phyloP scores from a whole-genome alignment of 2,113 vertebrate genomes.

The Fregetta grallaria region DNA sequence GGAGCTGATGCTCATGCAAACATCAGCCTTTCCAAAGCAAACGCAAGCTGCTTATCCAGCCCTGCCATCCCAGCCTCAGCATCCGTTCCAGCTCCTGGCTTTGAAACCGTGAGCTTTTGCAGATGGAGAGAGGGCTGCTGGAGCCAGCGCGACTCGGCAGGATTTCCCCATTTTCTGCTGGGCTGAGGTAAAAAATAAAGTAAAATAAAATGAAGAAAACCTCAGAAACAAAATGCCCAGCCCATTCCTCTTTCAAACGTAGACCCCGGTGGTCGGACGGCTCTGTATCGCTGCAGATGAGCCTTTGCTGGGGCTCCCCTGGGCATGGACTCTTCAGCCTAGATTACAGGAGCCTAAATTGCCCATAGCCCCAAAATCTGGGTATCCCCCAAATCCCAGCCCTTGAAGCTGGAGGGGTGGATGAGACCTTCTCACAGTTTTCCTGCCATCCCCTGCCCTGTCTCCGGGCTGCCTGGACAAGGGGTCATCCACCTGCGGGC shows the following conservation, averaged over 20 bases:
- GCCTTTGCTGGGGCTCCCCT: neutral
- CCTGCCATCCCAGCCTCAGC: neutral
- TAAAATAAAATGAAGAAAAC: neutral
- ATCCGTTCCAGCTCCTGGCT: neutral
- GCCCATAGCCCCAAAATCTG: neutral
- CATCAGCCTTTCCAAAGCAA: slow-evolving; percentile 41
- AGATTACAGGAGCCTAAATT: neutral
- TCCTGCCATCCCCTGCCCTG: neutral
- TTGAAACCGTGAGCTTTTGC: neutral
- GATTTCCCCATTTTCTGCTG: neutral
- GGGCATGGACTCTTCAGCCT: neutral
- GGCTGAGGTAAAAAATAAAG: neutral
- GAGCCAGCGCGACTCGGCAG: neutral
- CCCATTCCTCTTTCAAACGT: neutral
- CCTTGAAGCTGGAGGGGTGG: neutral
- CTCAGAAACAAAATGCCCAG: neutral
- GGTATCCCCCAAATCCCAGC: neutral
- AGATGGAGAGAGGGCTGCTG: neutral
- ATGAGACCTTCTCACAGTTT: neutral
- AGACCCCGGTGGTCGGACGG: accelerated
- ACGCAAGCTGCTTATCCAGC: neutral
- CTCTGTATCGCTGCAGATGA: neutral
- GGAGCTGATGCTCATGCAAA: neutral
- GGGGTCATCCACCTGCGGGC: neutral
- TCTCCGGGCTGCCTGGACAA: neutral